Evolutionary conservation across 37 sponge, comb jelly and placozoan species (phyloP).

Genomic region (Mnemiopsis leidyi): DNA sequence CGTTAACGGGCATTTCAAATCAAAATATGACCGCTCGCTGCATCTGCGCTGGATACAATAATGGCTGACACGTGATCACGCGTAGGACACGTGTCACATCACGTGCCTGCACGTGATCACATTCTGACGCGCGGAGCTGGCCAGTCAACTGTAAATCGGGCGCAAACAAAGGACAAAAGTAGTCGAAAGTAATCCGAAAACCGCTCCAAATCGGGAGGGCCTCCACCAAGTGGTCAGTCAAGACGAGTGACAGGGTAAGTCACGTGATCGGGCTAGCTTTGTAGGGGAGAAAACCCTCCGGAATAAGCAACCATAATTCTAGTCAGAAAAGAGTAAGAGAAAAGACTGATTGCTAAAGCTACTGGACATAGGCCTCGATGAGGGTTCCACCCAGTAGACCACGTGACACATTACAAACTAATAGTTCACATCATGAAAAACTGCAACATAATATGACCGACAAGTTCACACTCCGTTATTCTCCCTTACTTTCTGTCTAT

Average conservation of each 20-base stretch:
- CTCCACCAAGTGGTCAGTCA: background rate
- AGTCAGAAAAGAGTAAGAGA: background rate
- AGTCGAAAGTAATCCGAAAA: background rate
- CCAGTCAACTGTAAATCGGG: background rate
- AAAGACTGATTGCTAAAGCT: too few relatives aligned
- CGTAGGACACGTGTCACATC: background rate
- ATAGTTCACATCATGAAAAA: background rate
- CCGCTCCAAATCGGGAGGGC: background rate
- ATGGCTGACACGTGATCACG: background rate
- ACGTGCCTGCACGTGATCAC: background rate
- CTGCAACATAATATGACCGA: background rate
- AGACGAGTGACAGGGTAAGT: background rate
- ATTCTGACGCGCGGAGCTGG: slow-evolving; percentile 27
- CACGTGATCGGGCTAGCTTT: background rate
- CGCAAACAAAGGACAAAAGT: background rate
- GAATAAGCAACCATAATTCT: background rate
- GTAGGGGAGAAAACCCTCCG: background rate
- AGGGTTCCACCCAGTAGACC: background rate
- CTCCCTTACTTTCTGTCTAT: too few relatives aligned
- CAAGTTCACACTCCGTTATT: too few relatives aligned
- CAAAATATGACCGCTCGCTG: slow-evolving; percentile 4
- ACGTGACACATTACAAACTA: background rate
- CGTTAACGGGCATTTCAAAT: slow-evolving; percentile 53
- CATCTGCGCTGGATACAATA: background rate
- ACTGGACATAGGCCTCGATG: too few relatives aligned